Percentiles rank a stretch among this genome's conserved stretches.
Evolutionary conservation across 2,888 invertebrate species (phyloP).

Genomic region (Anarsia innoxiella): DNA sequence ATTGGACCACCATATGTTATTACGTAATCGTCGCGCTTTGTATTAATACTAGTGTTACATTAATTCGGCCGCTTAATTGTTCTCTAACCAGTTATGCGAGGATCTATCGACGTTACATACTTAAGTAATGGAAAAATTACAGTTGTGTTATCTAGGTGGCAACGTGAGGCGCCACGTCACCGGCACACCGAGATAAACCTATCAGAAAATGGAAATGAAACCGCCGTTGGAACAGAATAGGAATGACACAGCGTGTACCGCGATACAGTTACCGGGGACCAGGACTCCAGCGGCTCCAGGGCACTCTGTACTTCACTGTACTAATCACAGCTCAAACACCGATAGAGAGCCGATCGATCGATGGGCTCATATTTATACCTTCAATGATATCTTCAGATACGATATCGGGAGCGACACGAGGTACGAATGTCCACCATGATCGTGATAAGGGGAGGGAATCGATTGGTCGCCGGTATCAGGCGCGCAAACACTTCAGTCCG

Average conservation of each 20-base stretch:
- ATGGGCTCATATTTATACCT: slow-evolving; percentile 74
- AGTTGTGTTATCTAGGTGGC: slow-evolving; percentile 3
- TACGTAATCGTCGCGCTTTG: slow-evolving; percentile 48
- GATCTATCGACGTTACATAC: background rate
- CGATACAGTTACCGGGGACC: slow-evolving; percentile 19
- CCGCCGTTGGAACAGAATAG: too few relatives aligned
- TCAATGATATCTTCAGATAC: slow-evolving; percentile 70
- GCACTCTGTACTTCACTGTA: slow-evolving; percentile 39
- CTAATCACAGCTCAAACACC: slow-evolving; percentile 60
- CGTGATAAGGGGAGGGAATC: slow-evolving; percentile 66
- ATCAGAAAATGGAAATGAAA: background rate
- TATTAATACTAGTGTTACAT: slow-evolving; percentile 32
- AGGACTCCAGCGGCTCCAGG: slow-evolving; percentile 10
- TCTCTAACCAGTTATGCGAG: too few relatives aligned
- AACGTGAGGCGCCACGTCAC: slow-evolving; percentile 12
- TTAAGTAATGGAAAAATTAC: slow-evolving; percentile 1
- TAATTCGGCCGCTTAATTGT: slow-evolving; percentile 26
- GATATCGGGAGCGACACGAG: slow-evolving; percentile 66
- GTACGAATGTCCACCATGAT: slow-evolving; percentile 68
- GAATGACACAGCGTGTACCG: slow-evolving; percentile 24
- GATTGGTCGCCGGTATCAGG: slow-evolving; percentile 63
- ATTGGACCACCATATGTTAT: slow-evolving; percentile 56
- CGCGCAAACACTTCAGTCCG: slow-evolving; percentile 67
- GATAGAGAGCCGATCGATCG: slow-evolving; percentile 73
- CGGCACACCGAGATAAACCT: slow-evolving; percentile 7